These are phyloP conservation scores for Brachymystax lenok DNA, from an alignment of 2,797 vertebrate genomes.

Conservation along the genomic window DNA sequence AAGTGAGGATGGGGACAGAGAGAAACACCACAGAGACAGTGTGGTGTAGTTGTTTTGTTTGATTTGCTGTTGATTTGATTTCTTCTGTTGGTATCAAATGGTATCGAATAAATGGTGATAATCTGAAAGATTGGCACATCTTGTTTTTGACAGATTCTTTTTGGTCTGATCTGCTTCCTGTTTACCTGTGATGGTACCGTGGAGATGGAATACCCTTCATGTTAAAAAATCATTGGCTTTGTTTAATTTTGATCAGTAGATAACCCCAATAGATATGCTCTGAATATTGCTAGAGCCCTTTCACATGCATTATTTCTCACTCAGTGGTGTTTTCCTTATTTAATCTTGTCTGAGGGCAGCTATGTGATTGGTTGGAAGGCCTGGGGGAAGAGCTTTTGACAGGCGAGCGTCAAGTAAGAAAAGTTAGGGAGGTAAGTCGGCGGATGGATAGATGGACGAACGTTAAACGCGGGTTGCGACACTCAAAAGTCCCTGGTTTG, in stretches of 20 bases:
- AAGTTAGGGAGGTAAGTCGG: neutral
- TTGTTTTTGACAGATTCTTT: neutral
- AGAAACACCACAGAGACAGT: neutral
- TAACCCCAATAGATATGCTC: too few species aligned
- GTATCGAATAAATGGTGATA: slow-evolving; percentile 39
- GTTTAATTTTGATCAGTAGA: too few species aligned
- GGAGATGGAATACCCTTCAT: neutral
- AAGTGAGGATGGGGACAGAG: neutral
- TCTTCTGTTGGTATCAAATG: slow-evolving; percentile 29
- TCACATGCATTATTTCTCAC: neutral
- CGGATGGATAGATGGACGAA: neutral
- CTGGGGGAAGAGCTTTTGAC: neutral
- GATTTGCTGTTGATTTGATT: slow-evolving; percentile 18
- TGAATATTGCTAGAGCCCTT: too few species aligned
- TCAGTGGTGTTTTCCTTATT: neutral
- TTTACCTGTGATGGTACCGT: neutral
- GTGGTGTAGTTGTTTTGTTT: slow-evolving; percentile 27
- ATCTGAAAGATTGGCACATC: slow-evolving; percentile 19
- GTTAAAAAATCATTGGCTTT: too few species aligned
- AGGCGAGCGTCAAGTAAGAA: neutral
- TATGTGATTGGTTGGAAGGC: neutral
- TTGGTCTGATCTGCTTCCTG: neutral
- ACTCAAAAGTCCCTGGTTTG: neutral
- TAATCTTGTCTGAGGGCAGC: neutral
- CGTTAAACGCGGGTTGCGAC: neutral